phyloP scores from a whole-genome alignment of 2,888 invertebrate species.

The Polyommatus icarus region DNA sequence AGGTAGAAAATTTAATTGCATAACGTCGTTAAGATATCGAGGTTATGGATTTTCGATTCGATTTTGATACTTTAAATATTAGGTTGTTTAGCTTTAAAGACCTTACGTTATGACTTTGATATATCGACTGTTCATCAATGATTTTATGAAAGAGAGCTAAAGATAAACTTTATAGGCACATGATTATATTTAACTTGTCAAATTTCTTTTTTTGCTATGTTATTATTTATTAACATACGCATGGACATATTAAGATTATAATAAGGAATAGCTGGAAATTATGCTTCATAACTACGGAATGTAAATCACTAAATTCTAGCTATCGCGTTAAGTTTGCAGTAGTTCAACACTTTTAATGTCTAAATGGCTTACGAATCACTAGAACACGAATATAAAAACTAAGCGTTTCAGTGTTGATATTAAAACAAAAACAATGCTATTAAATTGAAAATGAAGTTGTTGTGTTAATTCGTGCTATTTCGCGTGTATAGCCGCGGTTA shows the following conservation, averaged over 20 bases:
- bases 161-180: too few species aligned
- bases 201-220: too few species aligned
- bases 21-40: background rate
- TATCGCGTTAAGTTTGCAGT: background rate
- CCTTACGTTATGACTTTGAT: background rate
- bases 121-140: background rate
- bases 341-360: background rate
- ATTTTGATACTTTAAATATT: background rate
- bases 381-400: background rate
- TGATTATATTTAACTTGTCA: too few species aligned
- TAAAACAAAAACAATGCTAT: background rate
- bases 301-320: background rate
- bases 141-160: too few species aligned
- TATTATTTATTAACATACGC: too few species aligned
- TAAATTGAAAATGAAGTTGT: slow-evolving; percentile 28
- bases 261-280: background rate
- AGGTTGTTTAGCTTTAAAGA: background rate
- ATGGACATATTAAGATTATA: too few species aligned
- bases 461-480: background rate
- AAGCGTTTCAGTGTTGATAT: background rate
- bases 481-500: slow-evolving; percentile 19
- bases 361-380: too few species aligned
- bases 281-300: background rate
- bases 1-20: slow-evolving; percentile 7
- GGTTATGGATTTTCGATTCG: background rate